Percentiles rank a stretch among this genome's conserved stretches.
Conservation (phyloP, 2,797 vertebrate species). For the Borostomias antarcticus region DNA sequence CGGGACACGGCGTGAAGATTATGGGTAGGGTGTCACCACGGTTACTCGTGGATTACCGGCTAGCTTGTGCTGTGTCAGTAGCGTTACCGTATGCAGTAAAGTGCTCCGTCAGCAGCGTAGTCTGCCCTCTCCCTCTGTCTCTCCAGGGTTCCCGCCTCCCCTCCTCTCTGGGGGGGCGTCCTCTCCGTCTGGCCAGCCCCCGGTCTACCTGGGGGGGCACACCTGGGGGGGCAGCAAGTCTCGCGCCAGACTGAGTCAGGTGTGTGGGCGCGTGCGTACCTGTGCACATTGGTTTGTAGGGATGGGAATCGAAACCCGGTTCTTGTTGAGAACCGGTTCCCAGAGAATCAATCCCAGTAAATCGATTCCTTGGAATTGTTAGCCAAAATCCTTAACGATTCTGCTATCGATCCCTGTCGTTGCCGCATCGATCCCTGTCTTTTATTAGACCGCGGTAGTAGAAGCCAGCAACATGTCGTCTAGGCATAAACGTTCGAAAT, state of each 20-base stretch:
- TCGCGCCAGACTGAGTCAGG: conserved; percentile 68
- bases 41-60: background rate
- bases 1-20: conserved; percentile 50
- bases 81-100: background rate
- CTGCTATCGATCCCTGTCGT: too few species aligned
- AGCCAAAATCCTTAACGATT: too few species aligned
- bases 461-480: too few species aligned
- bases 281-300: background rate
- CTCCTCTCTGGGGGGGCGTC: conserved; percentile 40
- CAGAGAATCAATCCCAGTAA: too few species aligned
- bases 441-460: too few species aligned
- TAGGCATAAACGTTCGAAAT: too few species aligned
- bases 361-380: too few species aligned
- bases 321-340: too few species aligned
- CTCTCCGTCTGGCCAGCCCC: conserved; percentile 60
- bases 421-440: too few species aligned
- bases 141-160: conserved; percentile 64
- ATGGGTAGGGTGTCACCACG: conserved; percentile 42
- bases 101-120: too few species aligned
- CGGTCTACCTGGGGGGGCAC: conserved; percentile 62
- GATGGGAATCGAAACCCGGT: too few species aligned
- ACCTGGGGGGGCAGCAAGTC: conserved; percentile 53
- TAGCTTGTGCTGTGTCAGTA: background rate
- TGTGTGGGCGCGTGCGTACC: conserved; percentile 37
- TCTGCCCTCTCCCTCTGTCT: conserved; percentile 8